These are phyloP conservation scores for Branchinecta sandiegonensis DNA, from an alignment of 2,888 invertebrate species.

Conservation along the genomic window DNA sequence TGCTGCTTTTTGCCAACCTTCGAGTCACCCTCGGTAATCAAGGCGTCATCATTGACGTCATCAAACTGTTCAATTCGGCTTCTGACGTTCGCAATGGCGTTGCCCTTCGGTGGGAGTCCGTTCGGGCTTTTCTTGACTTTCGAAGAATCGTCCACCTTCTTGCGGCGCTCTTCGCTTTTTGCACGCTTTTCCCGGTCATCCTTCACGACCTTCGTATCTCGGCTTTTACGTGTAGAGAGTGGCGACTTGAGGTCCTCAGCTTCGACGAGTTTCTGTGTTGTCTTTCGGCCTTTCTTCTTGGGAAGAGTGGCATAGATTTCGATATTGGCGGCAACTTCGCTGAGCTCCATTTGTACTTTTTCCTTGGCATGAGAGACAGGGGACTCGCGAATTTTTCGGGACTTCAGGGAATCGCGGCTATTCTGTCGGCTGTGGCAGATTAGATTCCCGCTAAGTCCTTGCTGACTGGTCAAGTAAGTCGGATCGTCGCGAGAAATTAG, in stretches of 20 bases:
- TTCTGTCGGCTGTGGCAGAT: conserved; percentile 55
- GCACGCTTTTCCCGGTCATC: conserved; percentile 40
- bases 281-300: conserved; percentile 53
- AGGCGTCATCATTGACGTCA: conserved; percentile 28
- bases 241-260: conserved; percentile 42
- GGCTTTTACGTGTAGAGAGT: background rate
- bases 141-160: conserved; percentile 38
- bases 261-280: conserved; percentile 25
- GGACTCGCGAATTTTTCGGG: conserved; percentile 45
- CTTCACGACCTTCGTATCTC: background rate
- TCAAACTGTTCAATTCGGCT: conserved; percentile 26
- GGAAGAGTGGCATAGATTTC: conserved; percentile 83
- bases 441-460: background rate
- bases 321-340: conserved; percentile 45
- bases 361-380: conserved; percentile 16
- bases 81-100: conserved; percentile 25
- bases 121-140: background rate
- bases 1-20: conserved; percentile 65
- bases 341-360: background rate
- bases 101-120: conserved; percentile 34
- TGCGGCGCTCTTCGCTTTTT: conserved; percentile 33
- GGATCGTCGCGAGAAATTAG: conserved; percentile 41
- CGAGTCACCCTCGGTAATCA: conserved; percentile 24
- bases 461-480: conserved; percentile 6
- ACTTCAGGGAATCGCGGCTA: conserved; percentile 46